Evolutionary conservation across 2,113 vertebrate genomes (phyloP), one percentile per base, ranked within the genome.

Genomic region (Scartelaos histophorus): DNA sequence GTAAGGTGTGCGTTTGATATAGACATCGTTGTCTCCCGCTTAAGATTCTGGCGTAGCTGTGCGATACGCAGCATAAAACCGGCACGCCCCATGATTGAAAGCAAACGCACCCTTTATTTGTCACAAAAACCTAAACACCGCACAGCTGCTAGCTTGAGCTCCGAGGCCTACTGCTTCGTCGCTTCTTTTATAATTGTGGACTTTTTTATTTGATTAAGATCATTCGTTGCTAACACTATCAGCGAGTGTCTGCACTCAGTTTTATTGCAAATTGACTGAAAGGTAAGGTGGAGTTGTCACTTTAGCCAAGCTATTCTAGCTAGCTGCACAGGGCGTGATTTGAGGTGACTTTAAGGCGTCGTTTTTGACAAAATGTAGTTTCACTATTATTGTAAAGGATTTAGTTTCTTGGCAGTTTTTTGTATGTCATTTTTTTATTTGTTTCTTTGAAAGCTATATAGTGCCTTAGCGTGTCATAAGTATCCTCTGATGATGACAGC

Each of bases 81-180:
- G 81, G 81, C 71, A 76, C 13, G 80, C 60, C 68, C 67, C 1
- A 5, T 7, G 12, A 19, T 0, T 4, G 25, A 85, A 90, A 90
- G 77, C 88, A 86, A 58, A 2, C 54, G 65, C 3, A 85, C 78
- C 83, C 19, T 4, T 58, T 71, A 72, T 47, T 70, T 85, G 70
- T 75, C 71, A 77, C 71, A 83, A 82, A 84, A 68, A 89, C 83
- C 86, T 78, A 90, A 92, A 92, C 90, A 89, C 76, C 49, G 73
- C 74, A 82, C 87, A 81, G 84, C 83, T 79, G 82, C 85, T 88
- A 89, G 83, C 89, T 71, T 24, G 84, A 53, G 75, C 15, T 66
- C 17, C 49, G 76, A 38, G 90, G 88, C 86, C 87, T 70, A 19
- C 19, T 13, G 29, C 64, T 67, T 13, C 29, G n/a, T 25, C 51